Evolutionary conservation across 2,113 vertebrate species (phyloP).

Genomic region (Phalacrocorax pelagicus): DNA sequence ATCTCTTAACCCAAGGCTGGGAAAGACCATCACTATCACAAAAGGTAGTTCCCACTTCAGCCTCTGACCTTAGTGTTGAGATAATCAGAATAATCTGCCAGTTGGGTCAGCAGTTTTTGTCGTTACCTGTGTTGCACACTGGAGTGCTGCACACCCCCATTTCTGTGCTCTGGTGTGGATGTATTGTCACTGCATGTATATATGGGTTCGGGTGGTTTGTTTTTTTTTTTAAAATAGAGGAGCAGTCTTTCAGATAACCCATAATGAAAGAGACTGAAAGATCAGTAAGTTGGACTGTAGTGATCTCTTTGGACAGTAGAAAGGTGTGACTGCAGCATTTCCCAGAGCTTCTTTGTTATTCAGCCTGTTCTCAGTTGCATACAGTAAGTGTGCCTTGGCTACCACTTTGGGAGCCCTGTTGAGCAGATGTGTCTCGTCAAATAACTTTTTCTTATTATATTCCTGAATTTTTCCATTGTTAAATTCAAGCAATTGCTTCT

Average conservation of each 20-base stretch:
- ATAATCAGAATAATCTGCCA: neutral
- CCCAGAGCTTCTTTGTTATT: neutral
- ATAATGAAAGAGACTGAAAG: neutral
- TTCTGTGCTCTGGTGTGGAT: neutral
- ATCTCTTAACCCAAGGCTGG: neutral
- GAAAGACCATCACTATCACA: neutral
- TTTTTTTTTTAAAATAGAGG: neutral
- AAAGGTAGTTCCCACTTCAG: neutral
- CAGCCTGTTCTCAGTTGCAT: neutral
- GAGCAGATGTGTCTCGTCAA: neutral
- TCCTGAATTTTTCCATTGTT: slow-evolving; percentile 1
- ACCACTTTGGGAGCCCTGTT: neutral
- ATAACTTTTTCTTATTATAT: neutral
- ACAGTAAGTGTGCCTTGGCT: neutral
- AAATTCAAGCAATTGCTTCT: slow-evolving; percentile 3
- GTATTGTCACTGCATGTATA: neutral
- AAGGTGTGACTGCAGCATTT: neutral
- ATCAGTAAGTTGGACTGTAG: neutral
- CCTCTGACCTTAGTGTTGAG: neutral
- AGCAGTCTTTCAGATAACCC: neutral
- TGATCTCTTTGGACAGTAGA: neutral
- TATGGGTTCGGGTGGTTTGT: neutral
- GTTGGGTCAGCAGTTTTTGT: neutral
- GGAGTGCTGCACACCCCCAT: neutral
- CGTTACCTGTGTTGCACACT: neutral